phyloP scores from a whole-genome alignment of 2,113 vertebrate species.

The Spermophilus dauricus region DNA sequence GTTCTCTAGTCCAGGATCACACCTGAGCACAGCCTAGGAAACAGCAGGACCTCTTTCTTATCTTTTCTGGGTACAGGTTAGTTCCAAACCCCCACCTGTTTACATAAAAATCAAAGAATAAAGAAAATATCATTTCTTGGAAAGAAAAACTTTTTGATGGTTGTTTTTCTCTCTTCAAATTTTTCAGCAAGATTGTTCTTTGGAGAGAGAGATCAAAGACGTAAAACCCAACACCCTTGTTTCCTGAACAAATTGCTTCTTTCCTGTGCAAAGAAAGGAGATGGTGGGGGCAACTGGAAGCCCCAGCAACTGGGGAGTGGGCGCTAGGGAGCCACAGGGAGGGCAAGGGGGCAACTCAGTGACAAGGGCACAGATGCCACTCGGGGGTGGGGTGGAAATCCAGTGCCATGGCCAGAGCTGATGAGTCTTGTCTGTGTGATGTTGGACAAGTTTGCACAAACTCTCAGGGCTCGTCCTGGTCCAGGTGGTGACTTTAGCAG shows the following conservation, averaged over 20 bases:
- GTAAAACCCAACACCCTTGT: background rate
- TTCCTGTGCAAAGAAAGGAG: background rate
- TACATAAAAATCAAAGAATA: background rate
- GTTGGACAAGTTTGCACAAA: background rate
- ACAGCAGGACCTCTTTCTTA: background rate
- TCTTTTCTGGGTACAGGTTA: background rate
- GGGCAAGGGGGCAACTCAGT: background rate
- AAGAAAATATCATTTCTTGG: background rate
- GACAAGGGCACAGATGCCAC: background rate
- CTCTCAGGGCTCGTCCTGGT: background rate
- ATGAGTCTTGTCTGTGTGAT: background rate
- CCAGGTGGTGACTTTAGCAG: background rate
- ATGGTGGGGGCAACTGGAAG: fast-evolving
- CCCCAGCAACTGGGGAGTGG: background rate
- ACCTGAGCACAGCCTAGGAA: background rate
- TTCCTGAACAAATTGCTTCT: background rate
- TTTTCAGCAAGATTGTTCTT: background rate
- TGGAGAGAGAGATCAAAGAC: background rate
- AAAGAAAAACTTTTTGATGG: background rate
- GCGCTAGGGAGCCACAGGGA: background rate
- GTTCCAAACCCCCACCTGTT: background rate
- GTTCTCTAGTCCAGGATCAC: background rate
- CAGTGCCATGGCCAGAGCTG: background rate
- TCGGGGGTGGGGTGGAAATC: background rate
- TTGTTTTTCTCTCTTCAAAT: background rate